Percentiles rank a stretch among this genome's conserved stretches.
These are phyloP conservation scores for Heterotis niloticus DNA, from an alignment of 2,113 vertebrate species.

Conservation along the genomic window DNA sequence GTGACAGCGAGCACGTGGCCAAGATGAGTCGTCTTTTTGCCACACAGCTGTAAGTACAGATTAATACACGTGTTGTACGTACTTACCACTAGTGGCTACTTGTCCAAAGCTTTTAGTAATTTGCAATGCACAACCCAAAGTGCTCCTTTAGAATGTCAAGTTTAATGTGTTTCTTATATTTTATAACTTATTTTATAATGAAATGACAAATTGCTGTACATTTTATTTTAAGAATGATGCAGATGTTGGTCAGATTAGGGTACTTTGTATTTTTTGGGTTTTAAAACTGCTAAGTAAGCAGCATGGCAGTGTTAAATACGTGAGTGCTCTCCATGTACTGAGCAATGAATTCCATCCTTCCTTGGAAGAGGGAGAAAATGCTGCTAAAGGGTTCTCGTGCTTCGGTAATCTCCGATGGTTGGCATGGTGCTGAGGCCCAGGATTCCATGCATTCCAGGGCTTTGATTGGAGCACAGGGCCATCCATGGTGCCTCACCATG, in stretches of 20 bases:
- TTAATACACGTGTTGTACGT: neutral
- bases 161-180: too few relatives aligned
- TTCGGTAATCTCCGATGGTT: slow-evolving; percentile 43
- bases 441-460: slow-evolving; percentile 70
- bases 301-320: neutral
- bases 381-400: slow-evolving; percentile 29
- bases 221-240: too few relatives aligned
- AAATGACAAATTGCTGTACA: too few relatives aligned
- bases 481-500: slow-evolving; percentile 45
- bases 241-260: too few relatives aligned
- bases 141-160: too few relatives aligned
- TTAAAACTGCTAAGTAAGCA: neutral
- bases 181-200: too few relatives aligned
- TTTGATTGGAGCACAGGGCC: slow-evolving; percentile 47
- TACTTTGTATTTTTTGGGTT: neutral
- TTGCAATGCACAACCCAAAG: too few relatives aligned
- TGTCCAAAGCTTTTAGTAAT: too few relatives aligned
- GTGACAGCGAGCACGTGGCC: slow-evolving; percentile 82
- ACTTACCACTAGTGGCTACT: too few relatives aligned
- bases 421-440: slow-evolving; percentile 46
- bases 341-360: slow-evolving; percentile 9
- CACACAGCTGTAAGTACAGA: slow-evolving; percentile 81
- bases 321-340: slow-evolving; percentile 1
- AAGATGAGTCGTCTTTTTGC: slow-evolving; percentile 93
- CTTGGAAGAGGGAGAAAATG: neutral